These are phyloP conservation scores for Dryadula phaetusa DNA, from an alignment of 2,888 invertebrate species.

Conservation along the genomic window DNA sequence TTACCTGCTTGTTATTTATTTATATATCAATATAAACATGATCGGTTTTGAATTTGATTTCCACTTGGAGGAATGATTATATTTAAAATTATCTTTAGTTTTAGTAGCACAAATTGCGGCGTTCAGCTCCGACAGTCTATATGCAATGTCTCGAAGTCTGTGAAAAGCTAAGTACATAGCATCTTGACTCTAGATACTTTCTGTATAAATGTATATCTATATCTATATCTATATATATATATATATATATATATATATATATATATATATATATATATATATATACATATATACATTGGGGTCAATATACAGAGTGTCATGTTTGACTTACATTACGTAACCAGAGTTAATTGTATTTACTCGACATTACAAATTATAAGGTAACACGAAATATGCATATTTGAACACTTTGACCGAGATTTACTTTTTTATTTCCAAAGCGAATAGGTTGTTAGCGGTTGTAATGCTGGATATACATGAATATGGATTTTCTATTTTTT, in stretches of 20 bases:
- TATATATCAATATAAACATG: too few species aligned
- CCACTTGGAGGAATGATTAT: too few species aligned
- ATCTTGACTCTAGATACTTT: too few species aligned
- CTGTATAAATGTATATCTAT: too few species aligned
- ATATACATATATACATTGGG: background rate
- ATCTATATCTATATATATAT: background rate
- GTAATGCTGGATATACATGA: slow-evolving; percentile 5
- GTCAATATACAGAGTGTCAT: slow-evolving; percentile 8
- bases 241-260: background rate
- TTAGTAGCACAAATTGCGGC: too few species aligned
- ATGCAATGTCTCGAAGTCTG: too few species aligned
- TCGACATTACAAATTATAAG: slow-evolving; percentile 28
- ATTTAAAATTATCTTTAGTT: too few species aligned
- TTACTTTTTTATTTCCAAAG: slow-evolving; percentile 33
- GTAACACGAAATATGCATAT: slow-evolving; percentile 29
- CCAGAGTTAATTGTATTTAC: slow-evolving; percentile 25
- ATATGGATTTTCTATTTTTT: background rate
- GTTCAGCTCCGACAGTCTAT: too few species aligned
- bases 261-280: background rate
- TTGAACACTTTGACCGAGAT: slow-evolving; percentile 34
- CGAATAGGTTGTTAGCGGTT: slow-evolving; percentile 15
- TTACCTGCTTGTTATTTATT: too few species aligned
- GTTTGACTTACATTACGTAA: slow-evolving; percentile 16
- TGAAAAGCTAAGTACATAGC: too few species aligned
- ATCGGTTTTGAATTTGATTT: too few species aligned